Evolutionary conservation across 2,888 invertebrate genomes (phyloP).

Genomic region (Mesorhabditis sp.): DNA sequence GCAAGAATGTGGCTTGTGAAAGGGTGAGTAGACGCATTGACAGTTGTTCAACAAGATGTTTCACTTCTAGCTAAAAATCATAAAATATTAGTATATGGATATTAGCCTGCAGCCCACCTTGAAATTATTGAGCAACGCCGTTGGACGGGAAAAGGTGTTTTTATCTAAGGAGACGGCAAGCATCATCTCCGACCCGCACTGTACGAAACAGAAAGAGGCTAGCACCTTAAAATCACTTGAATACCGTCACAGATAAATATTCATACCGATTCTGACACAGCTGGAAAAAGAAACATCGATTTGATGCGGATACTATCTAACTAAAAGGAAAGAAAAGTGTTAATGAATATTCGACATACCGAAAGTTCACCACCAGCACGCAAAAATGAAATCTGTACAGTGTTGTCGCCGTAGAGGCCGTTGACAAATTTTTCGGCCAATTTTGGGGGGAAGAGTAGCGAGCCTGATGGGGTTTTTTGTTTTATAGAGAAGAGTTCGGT

Average conservation of each 20-base stretch:
- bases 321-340: background rate
- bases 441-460: constrained; percentile 6
- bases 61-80: constrained; percentile 19
- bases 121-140: constrained; percentile 17
- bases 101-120: constrained; percentile 11
- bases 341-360: background rate
- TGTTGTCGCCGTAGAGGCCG: background rate
- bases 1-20: constrained; percentile 24
- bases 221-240: background rate
- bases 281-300: constrained; percentile 12
- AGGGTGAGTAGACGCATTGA: constrained; percentile 26
- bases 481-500: too few species aligned
- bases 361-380: constrained; percentile 11
- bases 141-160: constrained; percentile 22
- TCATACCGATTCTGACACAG: constrained; percentile 7
- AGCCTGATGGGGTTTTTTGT: constrained; percentile 5
- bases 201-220: constrained; percentile 22
- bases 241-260: background rate
- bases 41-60: constrained; percentile 23
- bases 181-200: constrained; percentile 19
- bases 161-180: constrained; percentile 20
- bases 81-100: background rate
- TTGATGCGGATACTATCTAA: constrained; percentile 7
- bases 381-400: constrained; percentile 7
- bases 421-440: background rate